Evolutionary conservation across 2,113 vertebrate species (phyloP).

Genomic region (Equus przewalskii): DNA sequence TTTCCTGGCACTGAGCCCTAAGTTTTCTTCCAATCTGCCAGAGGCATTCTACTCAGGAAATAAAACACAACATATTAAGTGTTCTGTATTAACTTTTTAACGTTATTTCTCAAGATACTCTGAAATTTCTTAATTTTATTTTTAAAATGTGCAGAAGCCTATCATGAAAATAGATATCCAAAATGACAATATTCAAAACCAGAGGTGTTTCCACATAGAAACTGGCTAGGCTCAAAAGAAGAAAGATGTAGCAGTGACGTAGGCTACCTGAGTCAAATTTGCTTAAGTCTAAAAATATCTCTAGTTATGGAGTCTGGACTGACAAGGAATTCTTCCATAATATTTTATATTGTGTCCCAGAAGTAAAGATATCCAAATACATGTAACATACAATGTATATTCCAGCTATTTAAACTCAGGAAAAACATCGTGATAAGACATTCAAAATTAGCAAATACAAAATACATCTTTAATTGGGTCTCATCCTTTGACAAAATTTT

Average conservation of each 20-base stretch:
- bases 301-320: neutral
- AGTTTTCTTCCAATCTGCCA: conserved; percentile 10
- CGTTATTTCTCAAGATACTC: conserved; percentile 11
- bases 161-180: neutral
- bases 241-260: conserved; percentile 23
- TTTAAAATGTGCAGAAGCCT: conserved; percentile 45
- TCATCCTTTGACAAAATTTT: conserved; percentile 29
- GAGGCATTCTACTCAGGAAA: neutral
- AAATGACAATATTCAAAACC: conserved; percentile 58
- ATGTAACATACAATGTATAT: neutral
- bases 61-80: neutral
- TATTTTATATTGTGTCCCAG: neutral
- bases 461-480: neutral
- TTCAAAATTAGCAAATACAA: conserved; percentile 42
- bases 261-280: conserved; percentile 49
- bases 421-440: neutral
- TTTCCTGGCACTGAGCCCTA: conserved; percentile 30
- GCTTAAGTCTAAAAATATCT: conserved; percentile 59
- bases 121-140: neutral
- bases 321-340: conserved; percentile 42
- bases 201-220: conserved; percentile 38
- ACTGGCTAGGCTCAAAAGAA: neutral
- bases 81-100: conserved; percentile 49
- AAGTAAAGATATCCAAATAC: neutral
- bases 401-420: neutral